Conservation (phyloP, 2,888 invertebrate species). For the Xylocampa areola region DNA sequence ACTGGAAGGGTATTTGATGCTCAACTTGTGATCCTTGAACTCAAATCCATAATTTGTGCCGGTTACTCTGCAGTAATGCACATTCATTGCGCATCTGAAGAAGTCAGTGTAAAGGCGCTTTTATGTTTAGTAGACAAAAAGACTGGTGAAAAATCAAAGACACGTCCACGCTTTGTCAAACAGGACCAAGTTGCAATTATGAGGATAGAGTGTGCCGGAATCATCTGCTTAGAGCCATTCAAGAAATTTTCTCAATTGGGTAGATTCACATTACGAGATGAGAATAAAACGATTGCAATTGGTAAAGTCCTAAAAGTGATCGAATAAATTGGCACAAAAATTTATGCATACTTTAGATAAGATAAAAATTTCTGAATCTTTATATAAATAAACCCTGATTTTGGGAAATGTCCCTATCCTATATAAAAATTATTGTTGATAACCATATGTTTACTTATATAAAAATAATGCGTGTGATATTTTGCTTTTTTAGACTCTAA, state of each 20-base stretch:
- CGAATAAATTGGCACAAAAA: not conserved
- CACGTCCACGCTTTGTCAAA: slow-evolving; percentile 99
- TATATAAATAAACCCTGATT: too few relatives aligned
- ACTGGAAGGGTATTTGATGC: slow-evolving; percentile 99
- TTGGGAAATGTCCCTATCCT: too few relatives aligned
- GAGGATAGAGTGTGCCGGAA: slow-evolving; percentile 99
- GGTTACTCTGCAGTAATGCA: slow-evolving; percentile 99
- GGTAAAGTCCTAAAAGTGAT: slow-evolving; percentile 24
- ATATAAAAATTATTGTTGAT: too few relatives aligned
- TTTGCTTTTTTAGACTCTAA: too few relatives aligned
- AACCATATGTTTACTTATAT: too few relatives aligned
- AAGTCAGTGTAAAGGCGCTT: slow-evolving; percentile 99
- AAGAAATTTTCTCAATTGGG: slow-evolving; percentile 99
- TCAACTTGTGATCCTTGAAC: slow-evolving; percentile 99
- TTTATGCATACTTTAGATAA: not conserved
- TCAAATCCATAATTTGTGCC: slow-evolving; percentile 99
- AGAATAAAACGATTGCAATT: slow-evolving; percentile 87
- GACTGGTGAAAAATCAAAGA: slow-evolving; percentile 98
- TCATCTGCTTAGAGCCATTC: slow-evolving; percentile 95
- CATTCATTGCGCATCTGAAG: slow-evolving; percentile 99
- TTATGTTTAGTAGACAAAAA: slow-evolving; percentile 99
- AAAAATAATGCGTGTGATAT: too few relatives aligned
- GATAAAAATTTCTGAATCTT: too few relatives aligned
- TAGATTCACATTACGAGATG: slow-evolving; percentile 99
- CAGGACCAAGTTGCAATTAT: slow-evolving; percentile 99